These are phyloP conservation scores for Crossaster papposus DNA, from an alignment of 53 echinoderm and acorn worm genomes.

Conservation along the genomic window DNA sequence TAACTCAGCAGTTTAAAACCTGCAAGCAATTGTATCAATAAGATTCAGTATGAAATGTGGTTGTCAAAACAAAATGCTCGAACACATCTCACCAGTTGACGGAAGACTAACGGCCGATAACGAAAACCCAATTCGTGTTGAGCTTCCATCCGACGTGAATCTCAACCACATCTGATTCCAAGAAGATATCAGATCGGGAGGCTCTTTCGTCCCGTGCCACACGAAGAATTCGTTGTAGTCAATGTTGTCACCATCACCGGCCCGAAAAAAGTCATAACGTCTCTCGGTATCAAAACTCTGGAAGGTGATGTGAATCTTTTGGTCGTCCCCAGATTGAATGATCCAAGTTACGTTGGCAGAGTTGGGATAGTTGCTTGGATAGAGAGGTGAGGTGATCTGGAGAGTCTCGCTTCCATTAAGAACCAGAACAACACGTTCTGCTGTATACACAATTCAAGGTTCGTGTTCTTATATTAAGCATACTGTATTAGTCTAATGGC, in stretches of 20 bases:
- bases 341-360: neutral
- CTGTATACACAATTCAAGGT: no score
- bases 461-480: neutral
- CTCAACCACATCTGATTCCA: conserved; percentile 6
- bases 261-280: neutral
- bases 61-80: no score
- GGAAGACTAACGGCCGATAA: no score
- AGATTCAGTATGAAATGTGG: no score
- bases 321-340: neutral
- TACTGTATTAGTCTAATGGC: no score
- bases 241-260: neutral
- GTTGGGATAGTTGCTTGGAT: conserved; percentile 2
- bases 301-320: neutral
- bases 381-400: neutral
- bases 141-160: neutral
- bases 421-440: no score
- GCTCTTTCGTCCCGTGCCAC: neutral
- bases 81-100: no score
- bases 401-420: neutral
- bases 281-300: neutral
- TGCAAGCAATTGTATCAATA: no score
- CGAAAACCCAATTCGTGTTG: no score
- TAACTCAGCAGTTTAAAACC: no score
- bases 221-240: neutral
- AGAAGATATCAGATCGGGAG: neutral